A percentile compares a stretch with the other conserved stretches of the same genome.
These are phyloP conservation scores for Rhinopomastus cyanomelas DNA, from an alignment of 2,113 vertebrate species.

Conservation along the genomic window DNA sequence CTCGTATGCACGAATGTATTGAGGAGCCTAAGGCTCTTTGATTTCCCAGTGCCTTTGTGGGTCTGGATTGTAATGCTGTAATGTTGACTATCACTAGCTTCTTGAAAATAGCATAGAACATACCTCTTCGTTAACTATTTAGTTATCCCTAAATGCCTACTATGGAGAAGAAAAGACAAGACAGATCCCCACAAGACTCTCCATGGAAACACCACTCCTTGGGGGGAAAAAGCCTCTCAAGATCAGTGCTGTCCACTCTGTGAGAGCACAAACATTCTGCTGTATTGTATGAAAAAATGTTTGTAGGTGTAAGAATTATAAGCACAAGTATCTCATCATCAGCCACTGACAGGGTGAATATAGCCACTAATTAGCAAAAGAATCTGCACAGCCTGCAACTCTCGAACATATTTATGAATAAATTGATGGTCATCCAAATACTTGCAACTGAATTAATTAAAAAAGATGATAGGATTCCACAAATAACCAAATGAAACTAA, in stretches of 20 bases:
- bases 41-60: neutral
- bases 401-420: slow-evolving; percentile 38
- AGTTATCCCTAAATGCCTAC: slow-evolving; percentile 32
- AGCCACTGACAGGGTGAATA: neutral
- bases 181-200: slow-evolving; percentile 14
- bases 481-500: slow-evolving; percentile 1
- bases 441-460: slow-evolving; percentile 26
- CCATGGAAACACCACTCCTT: slow-evolving; percentile 49
- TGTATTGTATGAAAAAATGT: neutral
- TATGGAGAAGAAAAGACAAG: slow-evolving; percentile 9
- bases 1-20: neutral
- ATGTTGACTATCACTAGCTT: slow-evolving; percentile 21
- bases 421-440: slow-evolving; percentile 38
- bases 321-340: neutral
- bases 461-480: neutral
- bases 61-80: neutral
- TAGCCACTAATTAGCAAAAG: slow-evolving; percentile 33
- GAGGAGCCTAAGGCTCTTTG: slow-evolving; percentile 5
- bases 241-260: slow-evolving; percentile 39
- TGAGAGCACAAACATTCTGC: neutral
- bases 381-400: slow-evolving; percentile 8
- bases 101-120: neutral
- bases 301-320: neutral
- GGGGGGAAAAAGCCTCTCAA: slow-evolving; percentile 20
- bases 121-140: slow-evolving; percentile 10